Percentiles rank a stretch among this genome's conserved stretches.
Evolutionary conservation across 2,888 invertebrate genomes (phyloP).

Genomic region (Cantharis nigra): DNA sequence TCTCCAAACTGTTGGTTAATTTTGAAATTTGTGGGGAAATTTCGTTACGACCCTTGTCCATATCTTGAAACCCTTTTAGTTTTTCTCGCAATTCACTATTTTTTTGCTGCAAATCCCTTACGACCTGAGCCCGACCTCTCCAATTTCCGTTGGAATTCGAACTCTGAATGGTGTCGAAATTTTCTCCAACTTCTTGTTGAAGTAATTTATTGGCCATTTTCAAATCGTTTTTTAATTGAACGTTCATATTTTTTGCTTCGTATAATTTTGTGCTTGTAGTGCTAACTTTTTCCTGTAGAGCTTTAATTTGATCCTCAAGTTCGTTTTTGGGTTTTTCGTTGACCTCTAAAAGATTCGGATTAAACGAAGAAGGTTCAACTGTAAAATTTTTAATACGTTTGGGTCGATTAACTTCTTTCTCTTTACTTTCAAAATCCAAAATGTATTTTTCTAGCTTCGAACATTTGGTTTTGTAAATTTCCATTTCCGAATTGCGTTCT

Average conservation of each 20-base stretch:
- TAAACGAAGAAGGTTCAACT: neutral
- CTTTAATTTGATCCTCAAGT: slow-evolving; percentile 63
- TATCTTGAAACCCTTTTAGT: slow-evolving; percentile 52
- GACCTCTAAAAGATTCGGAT: slow-evolving; percentile 12
- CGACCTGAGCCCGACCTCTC: slow-evolving; percentile 80
- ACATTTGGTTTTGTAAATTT: slow-evolving; percentile 64
- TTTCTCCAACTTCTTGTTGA: slow-evolving; percentile 77
- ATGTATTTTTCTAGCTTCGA: slow-evolving; percentile 57
- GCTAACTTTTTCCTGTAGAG: slow-evolving; percentile 65
- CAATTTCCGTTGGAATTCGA: slow-evolving; percentile 66
- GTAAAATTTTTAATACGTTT: slow-evolving; percentile 18
- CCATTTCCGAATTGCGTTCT: slow-evolving; percentile 66
- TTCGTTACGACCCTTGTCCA: slow-evolving; percentile 23
- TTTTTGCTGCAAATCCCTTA: slow-evolving; percentile 70
- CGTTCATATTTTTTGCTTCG: slow-evolving; percentile 71
- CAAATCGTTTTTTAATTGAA: slow-evolving; percentile 72
- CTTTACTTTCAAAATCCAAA: slow-evolving; percentile 13
- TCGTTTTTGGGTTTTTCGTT: slow-evolving; percentile 40
- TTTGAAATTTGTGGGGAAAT: slow-evolving; percentile 17
- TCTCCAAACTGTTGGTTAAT: slow-evolving; percentile 55
- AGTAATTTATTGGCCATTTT: slow-evolving; percentile 74
- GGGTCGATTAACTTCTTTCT: slow-evolving; percentile 6
- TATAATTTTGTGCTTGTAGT: slow-evolving; percentile 66
- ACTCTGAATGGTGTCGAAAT: slow-evolving; percentile 66
- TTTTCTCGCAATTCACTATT: slow-evolving; percentile 69